Base-by-base conservation (phyloP, 2,113 vertebrate genomes). In the Clarias magur region DNA sequence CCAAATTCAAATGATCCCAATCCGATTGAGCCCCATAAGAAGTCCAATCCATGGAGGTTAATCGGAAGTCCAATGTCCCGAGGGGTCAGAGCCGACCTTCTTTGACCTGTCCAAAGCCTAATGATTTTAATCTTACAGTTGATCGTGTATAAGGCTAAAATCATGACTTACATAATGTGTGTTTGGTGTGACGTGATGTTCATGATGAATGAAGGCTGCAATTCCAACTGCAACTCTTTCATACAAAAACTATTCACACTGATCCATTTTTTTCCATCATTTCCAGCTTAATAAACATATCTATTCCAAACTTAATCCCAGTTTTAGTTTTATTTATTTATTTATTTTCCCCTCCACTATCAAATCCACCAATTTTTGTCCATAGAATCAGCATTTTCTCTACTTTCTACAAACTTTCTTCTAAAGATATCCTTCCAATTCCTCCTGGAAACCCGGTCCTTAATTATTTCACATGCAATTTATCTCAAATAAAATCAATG, bases 391-490 rank as follows among this genome's bases (percentile, higher is more conserved):
- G 21, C 21, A 3, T 34, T 42, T 34, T 38, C 34, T 42, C 21
- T 10, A 76, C 23, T 15, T n/a, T 53, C 9, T 4, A 54, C 23
- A 6, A 42, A 23, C 38, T 48, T 42, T 48, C 42, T 38, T 38
- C 21, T 54, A 12, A 48, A n/a, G 2, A 53, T 76, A 53, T 6
- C 48, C 8, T 48, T 48, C 48, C 10, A 4, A 12, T 25, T 4
- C 42, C 25, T 34, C 8, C 13, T 38, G n/a, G 67, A 70, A 34
- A 70, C 67, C 27, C 17, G 5, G 5, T 23, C 38, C 34, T 23
- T 48, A 73, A 23, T 73, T 42, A 75, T 75, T 80, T 63, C 34
- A 81, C 59, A 65, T 48, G 80, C 23, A 63, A 82, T 82, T 62
- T 27, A 82, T 38, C 12, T 42, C 15, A 54, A 82, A 30, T 68